Evolutionary conservation across 2,888 invertebrate species (phyloP), one percentile per base, ranked within the genome.

Genomic region (Drepana falcataria): DNA sequence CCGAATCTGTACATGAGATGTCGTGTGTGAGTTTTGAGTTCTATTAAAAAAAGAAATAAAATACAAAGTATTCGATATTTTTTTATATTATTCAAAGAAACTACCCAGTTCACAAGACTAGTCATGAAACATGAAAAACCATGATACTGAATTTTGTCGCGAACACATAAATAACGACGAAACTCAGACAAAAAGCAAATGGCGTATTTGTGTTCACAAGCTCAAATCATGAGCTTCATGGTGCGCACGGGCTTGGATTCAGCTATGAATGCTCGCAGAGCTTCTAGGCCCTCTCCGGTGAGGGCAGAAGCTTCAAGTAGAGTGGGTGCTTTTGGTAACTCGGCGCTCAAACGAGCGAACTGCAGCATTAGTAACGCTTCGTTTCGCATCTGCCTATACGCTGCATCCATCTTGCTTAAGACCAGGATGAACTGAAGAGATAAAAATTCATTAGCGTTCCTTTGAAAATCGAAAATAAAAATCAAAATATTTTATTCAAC

Each of bases 331-430:
- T 95, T 95, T 2, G 85, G 85, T 7, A 95, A 92, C 84, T 96
- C 95, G 35, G 91, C 91, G 65, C 94, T 92, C 35, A 96, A 86
- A 49, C 95, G 92, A 4, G 92, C 91, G 81, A 95, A 93, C 79
- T 96, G 96, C 61, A 97, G 85, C 95, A 96, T 96, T 2, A 96
- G 87, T 35, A 96, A 81, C 0, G 96, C 96, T 75, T 97, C 96
- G 76, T 96, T 96, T 52, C 96, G 91, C 96, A 96, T 96, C 75
- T 96, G 96, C 7, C 96, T 91, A 81, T 96, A 96, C 3, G 96
- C 96, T 1, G 95, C 94, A 70, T 97, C 96, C 95, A 96, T 96
- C 88, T 97, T 97, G 9, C 94, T 93, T 6, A 97, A 80, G 0
- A 96, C 94, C 55, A 96, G 76, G 34, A 95, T 90, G 61, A 94